Evolutionary conservation across 2,797 vertebrate genomes (phyloP).

Genomic region (Fundulus diaphanus): DNA sequence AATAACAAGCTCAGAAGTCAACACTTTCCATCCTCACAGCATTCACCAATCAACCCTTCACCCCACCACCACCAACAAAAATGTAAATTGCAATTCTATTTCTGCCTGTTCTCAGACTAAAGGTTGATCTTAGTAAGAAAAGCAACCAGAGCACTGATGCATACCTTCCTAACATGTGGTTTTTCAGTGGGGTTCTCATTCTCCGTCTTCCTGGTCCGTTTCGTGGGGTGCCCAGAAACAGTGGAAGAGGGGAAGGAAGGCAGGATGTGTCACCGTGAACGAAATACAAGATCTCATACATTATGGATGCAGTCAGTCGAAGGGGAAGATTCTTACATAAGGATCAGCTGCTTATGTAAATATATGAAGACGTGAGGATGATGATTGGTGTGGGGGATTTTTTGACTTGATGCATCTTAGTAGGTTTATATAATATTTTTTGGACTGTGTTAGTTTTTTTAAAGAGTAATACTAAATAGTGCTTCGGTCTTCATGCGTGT

Average conservation of each 20-base stretch:
- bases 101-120: no score
- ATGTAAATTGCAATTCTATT: no score
- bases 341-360: constrained; percentile 68
- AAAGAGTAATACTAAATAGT: constrained; percentile 12
- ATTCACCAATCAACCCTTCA: no score
- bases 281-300: constrained; percentile 69
- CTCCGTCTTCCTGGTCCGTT: constrained; percentile 15
- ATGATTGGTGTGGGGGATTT: constrained; percentile 53
- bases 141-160: background rate
- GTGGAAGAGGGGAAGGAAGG: constrained; percentile 51
- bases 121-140: no score
- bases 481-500: constrained; percentile 12
- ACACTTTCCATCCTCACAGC: background rate
- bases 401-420: constrained; percentile 36
- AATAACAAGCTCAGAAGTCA: background rate
- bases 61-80: no score
- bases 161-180: background rate
- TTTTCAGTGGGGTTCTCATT: constrained; percentile 4
- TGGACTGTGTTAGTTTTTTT: constrained; percentile 22
- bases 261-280: constrained; percentile 63
- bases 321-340: constrained; percentile 68
- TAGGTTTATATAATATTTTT: constrained; percentile 18
- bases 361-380: constrained; percentile 47
- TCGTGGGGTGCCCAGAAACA: constrained; percentile 55
- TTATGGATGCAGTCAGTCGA: constrained; percentile 65